These are phyloP conservation scores for Pachycephala philippinensis DNA, from an alignment of 2,113 vertebrate genomes.

Conservation along the genomic window DNA sequence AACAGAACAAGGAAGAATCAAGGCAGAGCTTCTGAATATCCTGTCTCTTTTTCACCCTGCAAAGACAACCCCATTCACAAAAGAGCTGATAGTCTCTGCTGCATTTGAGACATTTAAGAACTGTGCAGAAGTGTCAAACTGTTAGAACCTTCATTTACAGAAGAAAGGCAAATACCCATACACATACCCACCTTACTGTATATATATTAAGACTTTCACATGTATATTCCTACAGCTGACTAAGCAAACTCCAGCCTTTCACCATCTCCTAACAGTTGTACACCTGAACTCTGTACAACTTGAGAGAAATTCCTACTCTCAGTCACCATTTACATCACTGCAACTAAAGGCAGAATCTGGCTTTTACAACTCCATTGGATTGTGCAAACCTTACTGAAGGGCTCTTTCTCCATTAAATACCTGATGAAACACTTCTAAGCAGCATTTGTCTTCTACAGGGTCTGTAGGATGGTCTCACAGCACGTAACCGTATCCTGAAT, in stretches of 20 bases:
- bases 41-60: background rate
- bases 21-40: background rate
- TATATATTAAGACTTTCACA: background rate
- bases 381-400: background rate
- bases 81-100: background rate
- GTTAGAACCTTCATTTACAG: background rate
- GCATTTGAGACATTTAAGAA: background rate
- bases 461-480: background rate
- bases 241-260: background rate
- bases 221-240: background rate
- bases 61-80: background rate
- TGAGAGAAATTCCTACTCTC: background rate
- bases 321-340: background rate
- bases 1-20: background rate
- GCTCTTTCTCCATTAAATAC: background rate
- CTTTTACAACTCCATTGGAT: background rate
- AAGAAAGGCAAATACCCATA: background rate
- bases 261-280: background rate
- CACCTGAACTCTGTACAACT: background rate
- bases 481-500: background rate
- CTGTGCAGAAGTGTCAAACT: background rate
- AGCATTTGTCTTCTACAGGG: background rate
- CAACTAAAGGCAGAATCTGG: background rate
- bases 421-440: background rate
- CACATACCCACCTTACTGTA: background rate